phyloP scores from a whole-genome alignment of 1,140 invertebrate genomes.

The Penaeus chinensis region DNA sequence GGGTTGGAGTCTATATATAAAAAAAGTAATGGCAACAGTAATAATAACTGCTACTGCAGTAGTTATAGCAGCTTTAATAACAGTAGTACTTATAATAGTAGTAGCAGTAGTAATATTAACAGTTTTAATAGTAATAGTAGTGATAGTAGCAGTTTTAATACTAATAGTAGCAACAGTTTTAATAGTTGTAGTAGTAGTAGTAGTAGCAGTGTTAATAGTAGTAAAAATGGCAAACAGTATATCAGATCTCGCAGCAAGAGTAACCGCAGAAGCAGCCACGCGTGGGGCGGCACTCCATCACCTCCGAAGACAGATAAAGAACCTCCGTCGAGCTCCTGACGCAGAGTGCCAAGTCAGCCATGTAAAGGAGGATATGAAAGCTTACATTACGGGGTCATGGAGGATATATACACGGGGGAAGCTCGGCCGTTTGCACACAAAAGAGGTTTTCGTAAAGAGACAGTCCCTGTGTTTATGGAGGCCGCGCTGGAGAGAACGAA shows the following conservation, averaged over 20 bases:
- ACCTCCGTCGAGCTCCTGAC: background rate
- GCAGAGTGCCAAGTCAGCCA: slow-evolving; percentile 7
- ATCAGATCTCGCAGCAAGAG: too few species aligned
- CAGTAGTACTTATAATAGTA: slow-evolving; percentile 5
- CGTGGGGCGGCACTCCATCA: too few species aligned
- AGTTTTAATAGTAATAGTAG: background rate
- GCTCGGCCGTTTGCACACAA: slow-evolving; percentile 25
- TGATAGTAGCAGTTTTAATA: background rate
- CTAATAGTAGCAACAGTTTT: background rate
- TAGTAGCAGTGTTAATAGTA: too few species aligned
- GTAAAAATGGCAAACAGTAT: too few species aligned
- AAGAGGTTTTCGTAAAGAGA: background rate
- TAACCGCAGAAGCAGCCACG: background rate
- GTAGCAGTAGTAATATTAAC: background rate
- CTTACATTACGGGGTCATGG: slow-evolving; percentile 7
- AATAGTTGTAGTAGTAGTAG: background rate
- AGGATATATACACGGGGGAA: slow-evolving; percentile 1
- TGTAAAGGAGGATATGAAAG: slow-evolving; percentile 37
- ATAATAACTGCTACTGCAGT: too few species aligned
- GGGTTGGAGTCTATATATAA: too few species aligned
- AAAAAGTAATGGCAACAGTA: too few species aligned
- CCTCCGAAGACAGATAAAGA: slow-evolving; percentile 9
- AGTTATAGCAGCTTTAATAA: too few species aligned
- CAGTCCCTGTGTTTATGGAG: background rate
- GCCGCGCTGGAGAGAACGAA: too few species aligned